Conservation (phyloP, 1,140 invertebrate genomes). For the Adoxophyes honmai region DNA sequence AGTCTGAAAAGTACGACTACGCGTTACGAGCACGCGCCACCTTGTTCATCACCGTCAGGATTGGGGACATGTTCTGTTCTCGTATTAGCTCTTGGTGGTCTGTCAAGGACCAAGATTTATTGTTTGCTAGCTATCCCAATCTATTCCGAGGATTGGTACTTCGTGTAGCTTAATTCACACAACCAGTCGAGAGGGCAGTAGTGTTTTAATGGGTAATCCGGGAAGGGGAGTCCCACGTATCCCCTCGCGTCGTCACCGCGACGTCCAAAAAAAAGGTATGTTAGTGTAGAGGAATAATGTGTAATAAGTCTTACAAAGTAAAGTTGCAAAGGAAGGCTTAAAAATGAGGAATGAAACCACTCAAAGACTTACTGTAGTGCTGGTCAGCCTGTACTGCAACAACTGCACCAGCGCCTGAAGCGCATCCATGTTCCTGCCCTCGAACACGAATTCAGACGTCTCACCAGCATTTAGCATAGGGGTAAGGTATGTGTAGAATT, state of each 20-base stretch:
- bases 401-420: constrained; percentile 82
- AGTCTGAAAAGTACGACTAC: no score
- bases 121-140: no score
- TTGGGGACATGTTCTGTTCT: constrained; percentile 85
- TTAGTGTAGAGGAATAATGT: no score
- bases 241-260: no score
- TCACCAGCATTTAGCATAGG: constrained; percentile 52
- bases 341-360: not conserved
- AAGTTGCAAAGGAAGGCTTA: no score
- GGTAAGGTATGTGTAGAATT: constrained; percentile 54
- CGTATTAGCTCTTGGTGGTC: constrained; percentile 75
- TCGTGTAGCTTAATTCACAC: no score
- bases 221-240: no score
- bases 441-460: constrained; percentile 55
- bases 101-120: constrained; percentile 18
- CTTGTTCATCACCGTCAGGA: constrained; percentile 86
- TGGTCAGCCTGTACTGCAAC: constrained; percentile 79
- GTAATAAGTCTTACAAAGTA: no score
- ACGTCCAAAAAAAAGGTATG: no score
- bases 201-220: no score
- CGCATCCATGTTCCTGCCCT: constrained; percentile 85
- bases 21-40: constrained; percentile 79
- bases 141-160: no score
- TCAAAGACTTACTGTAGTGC: constrained; percentile 49
- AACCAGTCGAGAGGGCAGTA: no score